phyloP scores from a whole-genome alignment of 2,797 vertebrate species.

The Aeoliscus strigatus region DNA sequence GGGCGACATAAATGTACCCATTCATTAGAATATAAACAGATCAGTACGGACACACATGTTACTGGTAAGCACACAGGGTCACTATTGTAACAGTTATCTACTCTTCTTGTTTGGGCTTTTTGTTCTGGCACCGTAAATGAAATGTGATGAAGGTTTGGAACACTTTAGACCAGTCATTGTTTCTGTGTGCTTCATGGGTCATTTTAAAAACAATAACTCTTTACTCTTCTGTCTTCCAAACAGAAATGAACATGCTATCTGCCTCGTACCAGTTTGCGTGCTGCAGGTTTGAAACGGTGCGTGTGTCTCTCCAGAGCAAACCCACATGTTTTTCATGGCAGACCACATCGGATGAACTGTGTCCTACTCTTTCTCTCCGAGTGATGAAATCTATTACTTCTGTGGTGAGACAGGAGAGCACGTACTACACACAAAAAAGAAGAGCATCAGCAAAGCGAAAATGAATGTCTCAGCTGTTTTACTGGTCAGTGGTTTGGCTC shows the following conservation, averaged over 20 bases:
- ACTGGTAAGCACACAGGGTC: too few species aligned
- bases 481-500: not conserved
- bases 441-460: constrained; percentile 1
- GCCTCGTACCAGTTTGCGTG: not conserved
- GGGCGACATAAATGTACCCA: constrained; percentile 21
- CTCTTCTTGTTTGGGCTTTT: too few species aligned
- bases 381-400: constrained; percentile 18
- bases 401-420: constrained; percentile 4
- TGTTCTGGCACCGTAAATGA: too few species aligned
- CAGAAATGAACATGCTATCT: constrained; percentile 14
- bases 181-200: too few species aligned
- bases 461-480: constrained; percentile 1
- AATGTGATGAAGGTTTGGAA: too few species aligned
- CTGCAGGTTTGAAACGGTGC: constrained; percentile 14
- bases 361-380: constrained; percentile 2
- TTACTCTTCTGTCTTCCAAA: constrained; percentile 2
- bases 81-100: too few species aligned
- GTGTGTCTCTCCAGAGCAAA: constrained; percentile 8
- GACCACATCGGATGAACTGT: constrained; percentile 31
- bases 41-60: constrained; percentile 16
- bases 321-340: constrained; percentile 4
- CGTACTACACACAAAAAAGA: not conserved
- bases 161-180: too few species aligned
- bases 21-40: constrained; percentile 28
- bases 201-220: constrained; percentile 6